Evolutionary conservation across 2,797 vertebrate genomes (phyloP), one percentile per base, ranked within the genome.

Genomic region (Molossus molossus): DNA sequence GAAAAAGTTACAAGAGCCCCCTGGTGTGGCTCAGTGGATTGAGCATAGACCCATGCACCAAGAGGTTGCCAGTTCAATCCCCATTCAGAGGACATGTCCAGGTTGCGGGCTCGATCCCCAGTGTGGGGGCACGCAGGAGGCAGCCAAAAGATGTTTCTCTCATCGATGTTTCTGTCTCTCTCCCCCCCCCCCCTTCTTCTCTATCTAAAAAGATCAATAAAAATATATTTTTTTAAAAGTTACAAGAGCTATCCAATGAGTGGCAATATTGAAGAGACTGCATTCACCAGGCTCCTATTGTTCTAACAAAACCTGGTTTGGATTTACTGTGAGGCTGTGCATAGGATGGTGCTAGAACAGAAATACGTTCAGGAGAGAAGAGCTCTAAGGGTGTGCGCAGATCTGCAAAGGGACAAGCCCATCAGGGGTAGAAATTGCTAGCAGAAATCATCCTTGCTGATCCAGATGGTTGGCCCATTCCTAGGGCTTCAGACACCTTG

Each of bases 1-100:
- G 76, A 86, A 96, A 94, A 96, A 9, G 5, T 84, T 81, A 58
- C 15, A 57, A 53, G 27, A 87, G 15, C 65, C 40, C 40, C 3
- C 40, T 45, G 40, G 6, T 45, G 40, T 45, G 40, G 40, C 40
- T 45, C 40, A 45, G 40, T 45, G 40, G 40, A 45, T 45, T 45
- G 40, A 45, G 3, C 40, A 6, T 45, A 45, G 40, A 5, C 40
- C 40, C 40, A 45, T 45, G 40, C 40, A 45, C 40, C 40, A 45
- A 45, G 40, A 45, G 40, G 40, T 45, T 6, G 40, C 40, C 40
- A 6, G 40, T 45, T 45, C 40, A 45, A 45, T 45, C 6, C 40
- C 40, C 40, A 45, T 5, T 45, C 40, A 45, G 40, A 6, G 40
- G 5, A 45, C 40, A 45, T 45, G 40, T 6, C 40, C 40, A 45